Evolutionary conservation across 2,888 invertebrate genomes (phyloP), one percentile per base, ranked within the genome.

Genomic region (Pseudanteris insignis): DNA sequence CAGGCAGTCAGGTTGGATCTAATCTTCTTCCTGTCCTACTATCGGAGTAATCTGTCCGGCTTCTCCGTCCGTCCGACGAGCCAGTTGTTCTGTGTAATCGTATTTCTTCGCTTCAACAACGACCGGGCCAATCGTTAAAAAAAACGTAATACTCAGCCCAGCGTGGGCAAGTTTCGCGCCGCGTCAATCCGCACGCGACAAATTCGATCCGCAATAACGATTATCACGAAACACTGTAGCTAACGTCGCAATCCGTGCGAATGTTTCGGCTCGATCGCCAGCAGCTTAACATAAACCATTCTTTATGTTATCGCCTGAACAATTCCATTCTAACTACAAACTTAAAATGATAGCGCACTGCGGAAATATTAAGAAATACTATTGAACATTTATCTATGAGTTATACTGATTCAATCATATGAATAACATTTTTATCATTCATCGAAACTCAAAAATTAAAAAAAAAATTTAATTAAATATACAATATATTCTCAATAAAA

Each of bases 91-190:
- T 43, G 43, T 38, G 24, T 32, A 63, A 64, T 61, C 66, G 65
- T 61, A 67, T 67, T 67, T 69, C 65, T 61, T 60, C 51, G 54
- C 30, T 55, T 53, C 63, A 62, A 66, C 66, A 63, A 62, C 58
- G 13, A 43, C 48, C 43, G 63, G 64, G 47, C 64, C 55, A 65
- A 58, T 66, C 68, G 64, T 68, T 67, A 64, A 67, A 66, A 64
- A 48, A 66, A 46, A n/a, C 60, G 50, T 66, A 63, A 67, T 62
- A n/a, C n/a, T n/a, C n/a, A n/a, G 59, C 53, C 54, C 30, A 33
- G 28, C 24, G 15, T 25, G 26, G 25, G 51, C 46, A 44, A 48
- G n/a, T n/a, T n/a, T n/a, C n/a, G n/a, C 37, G 33, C 47, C 38
- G 34, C 13, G 24, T 21, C 3, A 21, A 28, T 12, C 32, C 38